Evolutionary conservation across 2,113 vertebrate genomes (phyloP).

Genomic region (Ursus arctos): DNA sequence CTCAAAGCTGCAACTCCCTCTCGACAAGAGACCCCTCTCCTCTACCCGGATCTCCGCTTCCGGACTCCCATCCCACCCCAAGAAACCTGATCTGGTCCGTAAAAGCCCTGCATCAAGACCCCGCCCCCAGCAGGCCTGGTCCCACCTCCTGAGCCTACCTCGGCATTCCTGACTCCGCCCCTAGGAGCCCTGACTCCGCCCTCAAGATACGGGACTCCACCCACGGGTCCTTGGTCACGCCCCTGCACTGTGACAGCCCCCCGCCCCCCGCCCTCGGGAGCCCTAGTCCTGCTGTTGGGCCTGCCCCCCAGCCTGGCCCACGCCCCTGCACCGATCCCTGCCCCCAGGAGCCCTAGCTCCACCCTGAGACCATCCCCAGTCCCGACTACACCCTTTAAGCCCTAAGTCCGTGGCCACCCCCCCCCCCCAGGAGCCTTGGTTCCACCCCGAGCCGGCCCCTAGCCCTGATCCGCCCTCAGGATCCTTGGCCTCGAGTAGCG

Average conservation of each 20-base stretch:
- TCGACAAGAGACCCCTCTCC: background rate
- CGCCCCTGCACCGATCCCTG: background rate
- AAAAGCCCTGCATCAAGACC: background rate
- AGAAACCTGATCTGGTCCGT: too few relatives aligned
- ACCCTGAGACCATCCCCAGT: background rate
- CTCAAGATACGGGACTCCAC: background rate
- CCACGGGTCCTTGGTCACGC: background rate
- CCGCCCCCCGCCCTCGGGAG: background rate
- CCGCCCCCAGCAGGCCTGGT: background rate
- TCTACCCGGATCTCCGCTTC: background rate
- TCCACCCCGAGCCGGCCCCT: background rate
- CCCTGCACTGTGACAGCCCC: background rate
- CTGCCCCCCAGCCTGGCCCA: background rate
- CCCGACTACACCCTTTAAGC: background rate
- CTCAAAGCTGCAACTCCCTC: background rate
- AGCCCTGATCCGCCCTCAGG: conserved; percentile 43
- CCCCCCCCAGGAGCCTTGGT: background rate
- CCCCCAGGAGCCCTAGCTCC: fast-evolving
- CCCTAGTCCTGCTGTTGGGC: too few relatives aligned
- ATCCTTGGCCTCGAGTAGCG: background rate
- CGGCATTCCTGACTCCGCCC: background rate
- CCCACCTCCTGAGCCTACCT: background rate
- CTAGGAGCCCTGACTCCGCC: background rate
- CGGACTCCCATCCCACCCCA: background rate
- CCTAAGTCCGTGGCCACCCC: background rate